Percentiles rank a stretch among this genome's conserved stretches.
Evolutionary conservation across 2,797 vertebrate genomes (phyloP).

Genomic region (Threskiornis aethiopicus): DNA sequence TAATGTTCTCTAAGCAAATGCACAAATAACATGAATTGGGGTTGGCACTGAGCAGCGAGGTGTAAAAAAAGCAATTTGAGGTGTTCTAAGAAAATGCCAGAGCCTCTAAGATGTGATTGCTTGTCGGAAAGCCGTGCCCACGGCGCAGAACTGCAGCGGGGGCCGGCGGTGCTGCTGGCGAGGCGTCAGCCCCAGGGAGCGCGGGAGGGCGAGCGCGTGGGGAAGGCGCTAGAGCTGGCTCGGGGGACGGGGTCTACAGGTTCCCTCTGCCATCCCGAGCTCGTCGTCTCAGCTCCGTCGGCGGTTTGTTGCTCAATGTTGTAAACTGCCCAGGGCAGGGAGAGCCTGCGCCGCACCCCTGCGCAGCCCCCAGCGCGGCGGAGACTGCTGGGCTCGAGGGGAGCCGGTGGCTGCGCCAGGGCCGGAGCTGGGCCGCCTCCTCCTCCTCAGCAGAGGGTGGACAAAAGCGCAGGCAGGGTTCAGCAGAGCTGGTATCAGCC

Average conservation of each 20-base stretch:
- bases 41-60: conserved; percentile 78
- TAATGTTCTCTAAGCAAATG: conserved; percentile 76
- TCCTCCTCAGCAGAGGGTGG: no score
- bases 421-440: background rate
- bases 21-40: conserved; percentile 76
- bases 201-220: background rate
- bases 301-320: background rate
- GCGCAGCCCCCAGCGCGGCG: accelerated
- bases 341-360: background rate
- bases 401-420: accelerated
- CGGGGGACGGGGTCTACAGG: accelerated
- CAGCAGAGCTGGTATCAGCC: accelerated
- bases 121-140: conserved; percentile 15
- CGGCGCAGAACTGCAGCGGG: background rate
- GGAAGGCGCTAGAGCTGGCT: accelerated
- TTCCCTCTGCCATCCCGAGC: accelerated
- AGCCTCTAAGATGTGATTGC: conserved; percentile 44
- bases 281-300: accelerated
- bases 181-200: background rate
- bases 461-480: background rate
- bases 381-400: background rate
- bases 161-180: background rate
- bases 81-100: conserved; percentile 72
- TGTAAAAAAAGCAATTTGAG: conserved; percentile 81
- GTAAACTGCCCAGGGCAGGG: background rate